phyloP scores from a whole-genome alignment of 2,113 vertebrate genomes.

The Engraulis encrasicolus region DNA sequence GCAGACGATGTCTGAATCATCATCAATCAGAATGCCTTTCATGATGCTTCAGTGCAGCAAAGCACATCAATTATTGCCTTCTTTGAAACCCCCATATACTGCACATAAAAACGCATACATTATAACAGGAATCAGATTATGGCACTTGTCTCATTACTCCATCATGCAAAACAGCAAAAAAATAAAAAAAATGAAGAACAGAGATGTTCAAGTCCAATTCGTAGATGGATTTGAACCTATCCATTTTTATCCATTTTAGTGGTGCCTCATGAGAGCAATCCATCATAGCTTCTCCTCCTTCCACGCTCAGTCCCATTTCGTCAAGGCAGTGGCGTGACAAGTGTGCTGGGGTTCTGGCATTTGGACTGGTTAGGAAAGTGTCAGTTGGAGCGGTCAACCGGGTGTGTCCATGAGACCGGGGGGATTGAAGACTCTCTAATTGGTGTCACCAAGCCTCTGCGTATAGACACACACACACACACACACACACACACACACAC shows the following conservation, averaged over 20 bases:
- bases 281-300: neutral
- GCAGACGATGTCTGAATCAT: neutral
- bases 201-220: neutral
- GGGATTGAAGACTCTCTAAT: conserved; percentile 72
- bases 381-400: conserved; percentile 1
- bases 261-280: neutral
- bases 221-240: too few species aligned
- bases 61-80: neutral
- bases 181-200: neutral
- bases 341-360: conserved; percentile 27
- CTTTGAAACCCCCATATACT: neutral
- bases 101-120: neutral
- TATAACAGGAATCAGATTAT: neutral
- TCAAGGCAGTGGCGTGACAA: conserved; percentile 49
- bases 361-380: conserved; percentile 29
- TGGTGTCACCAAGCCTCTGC: conserved; percentile 63
- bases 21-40: neutral
- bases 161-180: too few species aligned
- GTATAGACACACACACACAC: too few species aligned
- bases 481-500: too few species aligned
- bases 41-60: neutral
- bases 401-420: conserved; percentile 29
- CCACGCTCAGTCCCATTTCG: neutral
- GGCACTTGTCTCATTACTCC: neutral
- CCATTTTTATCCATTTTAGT: neutral